phyloP scores from a whole-genome alignment of 2,888 invertebrate genomes.

The Vandiemenella viatica region DNA sequence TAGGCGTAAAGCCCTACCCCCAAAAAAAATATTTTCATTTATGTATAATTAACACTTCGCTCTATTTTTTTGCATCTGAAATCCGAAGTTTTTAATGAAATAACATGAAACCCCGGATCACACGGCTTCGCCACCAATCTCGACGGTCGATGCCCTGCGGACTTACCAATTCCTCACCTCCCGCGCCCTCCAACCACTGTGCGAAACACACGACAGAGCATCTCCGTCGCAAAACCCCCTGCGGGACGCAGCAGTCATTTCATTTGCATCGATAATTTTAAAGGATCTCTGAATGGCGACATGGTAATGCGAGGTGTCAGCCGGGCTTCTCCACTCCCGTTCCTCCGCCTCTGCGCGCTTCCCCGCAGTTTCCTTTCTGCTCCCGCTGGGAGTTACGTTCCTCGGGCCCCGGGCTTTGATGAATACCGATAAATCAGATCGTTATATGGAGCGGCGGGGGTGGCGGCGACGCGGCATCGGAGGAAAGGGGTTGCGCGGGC shows the following conservation, averaged over 20 bases:
- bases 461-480: neutral
- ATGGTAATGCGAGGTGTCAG: slow-evolving; percentile 16
- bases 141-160: too few relatives aligned
- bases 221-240: slow-evolving; percentile 5
- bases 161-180: neutral
- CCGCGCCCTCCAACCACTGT: neutral
- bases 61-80: too few relatives aligned
- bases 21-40: too few relatives aligned
- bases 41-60: too few relatives aligned
- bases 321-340: too few relatives aligned
- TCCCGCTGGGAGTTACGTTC: neutral
- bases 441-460: slow-evolving; percentile 10
- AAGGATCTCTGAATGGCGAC: slow-evolving; percentile 17
- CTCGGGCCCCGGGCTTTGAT: slow-evolving; percentile 12
- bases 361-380: neutral
- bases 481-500: neutral
- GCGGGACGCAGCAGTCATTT: slow-evolving; percentile 15
- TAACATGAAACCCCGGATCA: too few relatives aligned
- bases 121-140: too few relatives aligned
- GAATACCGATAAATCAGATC: slow-evolving; percentile 17
- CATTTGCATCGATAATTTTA: slow-evolving; percentile 18
- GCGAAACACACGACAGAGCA: neutral
- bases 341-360: slow-evolving; percentile 1
- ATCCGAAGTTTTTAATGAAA: too few relatives aligned
- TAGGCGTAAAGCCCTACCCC: too few relatives aligned